These are phyloP conservation scores for Meles meles DNA, from an alignment of 2,113 vertebrate genomes.

Conservation along the genomic window DNA sequence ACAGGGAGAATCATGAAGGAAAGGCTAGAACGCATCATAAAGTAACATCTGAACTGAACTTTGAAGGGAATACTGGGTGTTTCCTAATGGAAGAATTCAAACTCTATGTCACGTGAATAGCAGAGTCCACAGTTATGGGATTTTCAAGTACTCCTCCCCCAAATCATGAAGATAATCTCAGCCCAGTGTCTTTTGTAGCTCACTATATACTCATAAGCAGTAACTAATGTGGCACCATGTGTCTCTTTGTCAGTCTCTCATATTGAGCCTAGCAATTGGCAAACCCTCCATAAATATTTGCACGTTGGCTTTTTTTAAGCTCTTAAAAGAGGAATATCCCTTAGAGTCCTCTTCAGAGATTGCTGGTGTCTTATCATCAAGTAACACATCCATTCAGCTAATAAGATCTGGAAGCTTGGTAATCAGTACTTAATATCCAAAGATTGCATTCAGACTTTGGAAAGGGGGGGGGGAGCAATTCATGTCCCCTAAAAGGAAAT, in stretches of 20 bases:
- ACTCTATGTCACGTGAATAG: background rate
- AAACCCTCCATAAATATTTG: constrained; percentile 28
- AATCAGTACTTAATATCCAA: constrained; percentile 27
- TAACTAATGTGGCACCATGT: background rate
- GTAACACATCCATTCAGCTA: background rate
- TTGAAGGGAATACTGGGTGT: background rate
- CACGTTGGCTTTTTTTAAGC: constrained; percentile 38
- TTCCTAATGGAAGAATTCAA: background rate
- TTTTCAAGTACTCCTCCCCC: background rate
- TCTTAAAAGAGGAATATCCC: background rate
- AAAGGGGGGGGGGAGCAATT: background rate
- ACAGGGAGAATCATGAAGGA: background rate
- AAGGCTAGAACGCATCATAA: background rate
- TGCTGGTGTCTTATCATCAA: background rate
- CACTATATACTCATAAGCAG: background rate
- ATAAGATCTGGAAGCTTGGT: background rate
- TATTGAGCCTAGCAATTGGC: background rate
- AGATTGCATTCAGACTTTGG: background rate
- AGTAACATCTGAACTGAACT: background rate
- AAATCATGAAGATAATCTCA: background rate
- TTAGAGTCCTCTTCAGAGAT: background rate
- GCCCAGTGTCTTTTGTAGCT: background rate
- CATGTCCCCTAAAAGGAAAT: background rate
- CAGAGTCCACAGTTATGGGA: background rate
- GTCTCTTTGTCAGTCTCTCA: background rate